These are phyloP conservation scores for Isaurus tuberculatus DNA, from an alignment of 92 coral and sea anemone genomes.

Conservation along the genomic window DNA sequence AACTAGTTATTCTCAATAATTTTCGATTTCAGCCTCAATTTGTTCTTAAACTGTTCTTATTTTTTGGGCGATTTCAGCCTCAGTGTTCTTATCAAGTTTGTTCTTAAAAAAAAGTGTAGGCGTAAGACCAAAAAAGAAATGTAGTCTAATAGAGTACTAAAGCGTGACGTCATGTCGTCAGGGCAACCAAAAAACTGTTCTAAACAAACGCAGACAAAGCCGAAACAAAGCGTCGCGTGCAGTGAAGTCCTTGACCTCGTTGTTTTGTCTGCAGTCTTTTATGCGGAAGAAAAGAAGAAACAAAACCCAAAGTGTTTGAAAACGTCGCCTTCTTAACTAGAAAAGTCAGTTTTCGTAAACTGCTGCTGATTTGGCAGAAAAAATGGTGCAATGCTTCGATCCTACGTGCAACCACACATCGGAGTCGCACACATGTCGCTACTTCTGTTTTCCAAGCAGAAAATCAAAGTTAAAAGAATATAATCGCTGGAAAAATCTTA, in stretches of 20 bases:
- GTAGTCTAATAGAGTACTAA: too few species aligned
- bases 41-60: too few species aligned
- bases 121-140: too few species aligned
- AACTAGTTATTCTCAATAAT: too few species aligned
- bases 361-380: conserved; percentile 16
- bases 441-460: conserved; percentile 23
- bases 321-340: conserved; percentile 23
- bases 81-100: too few species aligned
- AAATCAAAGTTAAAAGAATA: conserved; percentile 12
- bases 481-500: conserved; percentile 26
- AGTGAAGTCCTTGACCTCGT: conserved; percentile 21
- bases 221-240: conserved; percentile 20
- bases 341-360: conserved; percentile 15
- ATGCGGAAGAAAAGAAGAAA: conserved; percentile 19
- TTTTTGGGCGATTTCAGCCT: too few species aligned
- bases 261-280: background rate
- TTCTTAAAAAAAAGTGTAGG: too few species aligned
- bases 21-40: too few species aligned
- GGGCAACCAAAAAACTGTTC: too few species aligned
- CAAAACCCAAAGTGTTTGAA: conserved; percentile 4
- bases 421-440: conserved; percentile 29
- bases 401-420: conserved; percentile 30
- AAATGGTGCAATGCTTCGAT: conserved; percentile 19
- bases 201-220: too few species aligned
- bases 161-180: conserved; percentile 33